Conservation (phyloP, 1,140 invertebrate species). For the Oryctes rhinoceros region DNA sequence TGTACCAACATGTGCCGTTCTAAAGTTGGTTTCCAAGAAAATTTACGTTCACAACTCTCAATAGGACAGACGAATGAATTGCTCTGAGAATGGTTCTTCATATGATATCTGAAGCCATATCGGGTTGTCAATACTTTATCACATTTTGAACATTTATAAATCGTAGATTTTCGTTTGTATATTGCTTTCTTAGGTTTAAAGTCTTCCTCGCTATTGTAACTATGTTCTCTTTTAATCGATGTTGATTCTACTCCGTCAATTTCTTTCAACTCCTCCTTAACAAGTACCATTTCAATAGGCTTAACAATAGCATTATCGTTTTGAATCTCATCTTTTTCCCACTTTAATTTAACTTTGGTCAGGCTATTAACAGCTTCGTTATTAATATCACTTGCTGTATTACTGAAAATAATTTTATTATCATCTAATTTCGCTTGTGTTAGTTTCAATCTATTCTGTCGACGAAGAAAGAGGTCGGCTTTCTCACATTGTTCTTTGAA, state of each 20-base stretch:
- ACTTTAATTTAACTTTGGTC: neutral
- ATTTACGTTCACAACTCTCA: slow-evolving; percentile 3
- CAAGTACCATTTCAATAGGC: neutral
- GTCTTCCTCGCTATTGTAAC: slow-evolving; percentile 13
- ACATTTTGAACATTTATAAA: slow-evolving; percentile 7
- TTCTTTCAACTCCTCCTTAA: neutral
- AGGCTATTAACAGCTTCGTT: neutral
- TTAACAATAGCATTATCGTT: neutral
- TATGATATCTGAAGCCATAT: slow-evolving; percentile 7
- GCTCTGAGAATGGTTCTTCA: neutral
- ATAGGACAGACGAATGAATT: slow-evolving; percentile 2
- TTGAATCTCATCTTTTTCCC: neutral
- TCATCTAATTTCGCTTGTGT: neutral
- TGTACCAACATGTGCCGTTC: slow-evolving; percentile 22
- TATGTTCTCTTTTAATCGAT: neutral
- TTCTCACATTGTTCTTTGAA: slow-evolving; percentile 30
- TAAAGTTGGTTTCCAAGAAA: slow-evolving; percentile 12
- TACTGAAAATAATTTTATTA: neutral
- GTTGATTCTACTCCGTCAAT: neutral
- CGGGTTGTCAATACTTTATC: neutral
- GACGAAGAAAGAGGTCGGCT: neutral
- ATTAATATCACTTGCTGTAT: neutral
- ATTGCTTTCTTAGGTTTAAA: neutral
- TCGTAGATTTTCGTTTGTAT: neutral
- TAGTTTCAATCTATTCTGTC: neutral